phyloP scores from a whole-genome alignment of 2,797 vertebrate species.

The Tapera naevia region DNA sequence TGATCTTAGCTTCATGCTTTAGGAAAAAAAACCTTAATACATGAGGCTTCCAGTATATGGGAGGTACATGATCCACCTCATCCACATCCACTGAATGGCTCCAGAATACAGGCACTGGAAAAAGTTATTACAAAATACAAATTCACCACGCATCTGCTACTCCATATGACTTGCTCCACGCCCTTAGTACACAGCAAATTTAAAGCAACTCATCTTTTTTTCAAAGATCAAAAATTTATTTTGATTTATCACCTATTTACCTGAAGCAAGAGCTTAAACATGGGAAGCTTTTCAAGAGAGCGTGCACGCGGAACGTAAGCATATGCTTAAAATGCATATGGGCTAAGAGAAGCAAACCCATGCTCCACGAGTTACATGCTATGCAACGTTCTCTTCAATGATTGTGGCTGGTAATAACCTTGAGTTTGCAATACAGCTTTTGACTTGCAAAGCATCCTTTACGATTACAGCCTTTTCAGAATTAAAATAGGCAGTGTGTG shows the following conservation, averaged over 20 bases:
- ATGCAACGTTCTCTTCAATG: background rate
- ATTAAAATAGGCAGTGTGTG: background rate
- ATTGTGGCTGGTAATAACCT: background rate
- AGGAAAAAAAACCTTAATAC: background rate
- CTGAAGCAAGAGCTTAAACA: background rate
- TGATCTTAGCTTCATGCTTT: background rate
- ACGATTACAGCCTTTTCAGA: background rate
- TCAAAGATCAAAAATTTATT: background rate
- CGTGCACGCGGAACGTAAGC: background rate
- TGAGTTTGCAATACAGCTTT: background rate
- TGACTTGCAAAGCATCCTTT: background rate
- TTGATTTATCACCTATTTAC: background rate
- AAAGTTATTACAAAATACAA: background rate
- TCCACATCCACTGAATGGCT: background rate
- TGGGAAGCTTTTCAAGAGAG: background rate
- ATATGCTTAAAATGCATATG: background rate
- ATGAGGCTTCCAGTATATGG: background rate
- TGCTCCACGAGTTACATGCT: accelerated
- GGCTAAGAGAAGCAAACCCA: background rate
- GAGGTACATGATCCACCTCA: background rate
- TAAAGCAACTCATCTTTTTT: background rate
- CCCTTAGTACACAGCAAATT: background rate
- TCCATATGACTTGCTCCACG: background rate
- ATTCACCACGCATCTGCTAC: background rate
- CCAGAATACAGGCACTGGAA: background rate